Base-by-base conservation (phyloP, 2,113 vertebrate genomes). In the Tautogolabrus adspersus region DNA sequence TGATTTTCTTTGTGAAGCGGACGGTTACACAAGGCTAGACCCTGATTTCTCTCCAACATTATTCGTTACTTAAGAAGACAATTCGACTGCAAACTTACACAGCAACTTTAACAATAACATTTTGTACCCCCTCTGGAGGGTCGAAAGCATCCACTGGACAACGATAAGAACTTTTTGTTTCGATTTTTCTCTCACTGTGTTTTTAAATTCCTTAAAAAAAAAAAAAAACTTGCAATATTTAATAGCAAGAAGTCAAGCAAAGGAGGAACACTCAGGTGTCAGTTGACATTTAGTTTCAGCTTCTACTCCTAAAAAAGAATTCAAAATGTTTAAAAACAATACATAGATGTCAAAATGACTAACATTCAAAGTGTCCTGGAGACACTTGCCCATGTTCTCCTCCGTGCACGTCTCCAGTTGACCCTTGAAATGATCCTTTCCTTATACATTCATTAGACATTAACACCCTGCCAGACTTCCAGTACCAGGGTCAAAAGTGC, bases 401-500 rank as follows among this genome's bases (percentile, higher is more conserved):
- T 65, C 56, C 5, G 1, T 68, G 75, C 82, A 68, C 19, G 5
- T 78, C 72, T 77, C 60, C 40, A 80, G 52, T 72, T 72, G 46
- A 65, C 74, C 78, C 38, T 89, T 71, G 66, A 66, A 77, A 84
- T 52, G 44, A 79, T 82, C 66, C 85, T 75, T 83, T 80, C 77
- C 66, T 64, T 64, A 89, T 86, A 87, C 88, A 83, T 86, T 90
- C 88, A 81, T 90, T 83, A 77, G 69, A 86, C 70, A 42, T 44
- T 49, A 83, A 82, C 76, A 81, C 82, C 82, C 65, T 67, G 68
- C 74, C 79, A 57, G n/a, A 75, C 81, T 79, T 13, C 44, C 66
- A 72, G 68, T 64, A 84, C 84, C 84, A 79, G 68, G 68, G 79
- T 82, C 83, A 71, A 91, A 89, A 88, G 82, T 90, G 82, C 81